Base-by-base conservation (phyloP, 2,797 vertebrate genomes). In the Xenentodon cancila region DNA sequence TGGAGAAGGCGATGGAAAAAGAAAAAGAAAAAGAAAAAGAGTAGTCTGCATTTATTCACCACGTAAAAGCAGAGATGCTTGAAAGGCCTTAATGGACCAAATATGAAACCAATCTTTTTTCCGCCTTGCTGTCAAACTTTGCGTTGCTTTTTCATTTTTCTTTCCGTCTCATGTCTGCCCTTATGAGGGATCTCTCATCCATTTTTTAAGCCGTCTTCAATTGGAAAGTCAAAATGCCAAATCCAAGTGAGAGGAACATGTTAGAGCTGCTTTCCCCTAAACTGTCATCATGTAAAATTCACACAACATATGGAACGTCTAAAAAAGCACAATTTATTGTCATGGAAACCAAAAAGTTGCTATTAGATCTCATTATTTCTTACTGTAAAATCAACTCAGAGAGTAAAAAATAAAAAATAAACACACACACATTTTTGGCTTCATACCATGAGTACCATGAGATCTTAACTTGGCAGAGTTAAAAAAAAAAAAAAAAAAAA, bases 71-170 rank as follows among this genome's bases (percentile, higher is more conserved):
- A 63, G 42, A 50, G 64, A 58, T 30, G 55, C 62, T 49, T 32
- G 53, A 85, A 77, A 81, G 79, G 52, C 57, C 64, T 73, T 79
- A 80, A 84, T 77, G 79, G 79, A 82, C 66, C 53, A 66, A 56
- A 82, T 53, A 85, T 64, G 54, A 65, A 77, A 73, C 64, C 45
- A 55, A 62, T 63, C 67, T 76, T 55, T 69, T 61, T 68, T 56
- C 37, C 53, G 9, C 21, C 44, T 69, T 13, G 42, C 42, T 67
- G 66, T 66, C 48, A 64, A 69, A 68, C 71, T 62, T 59, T 80
- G 59, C 45, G 46, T 64, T 52, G 47, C 64, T 47, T 42, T 30
- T 66, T 79, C 62, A 78, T 86, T 81, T 84, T 68, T 83, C 62
- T 73, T 69, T 70, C 9, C 43, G 53, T 76, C 59, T 61, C 54